These are phyloP conservation scores for Nephila pilipes DNA, from an alignment of 1,140 invertebrate species.

Conservation along the genomic window DNA sequence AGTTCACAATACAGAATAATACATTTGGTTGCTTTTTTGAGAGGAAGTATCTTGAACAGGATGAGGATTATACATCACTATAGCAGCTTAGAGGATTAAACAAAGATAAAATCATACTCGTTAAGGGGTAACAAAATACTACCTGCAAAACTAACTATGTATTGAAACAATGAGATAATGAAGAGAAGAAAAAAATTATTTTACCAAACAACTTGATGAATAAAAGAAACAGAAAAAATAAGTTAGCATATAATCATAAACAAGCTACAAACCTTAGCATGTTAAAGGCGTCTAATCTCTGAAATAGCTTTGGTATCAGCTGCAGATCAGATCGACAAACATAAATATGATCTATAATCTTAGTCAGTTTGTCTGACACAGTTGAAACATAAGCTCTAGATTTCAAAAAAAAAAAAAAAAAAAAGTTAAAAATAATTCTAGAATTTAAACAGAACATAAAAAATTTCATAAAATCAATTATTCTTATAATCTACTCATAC, in stretches of 20 bases:
- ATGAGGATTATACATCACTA: too few species aligned
- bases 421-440: neutral
- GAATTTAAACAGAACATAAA: neutral
- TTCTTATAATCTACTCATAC: too few species aligned
- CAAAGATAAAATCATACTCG: too few species aligned
- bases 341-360: constrained; percentile 96
- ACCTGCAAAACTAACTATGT: too few species aligned
- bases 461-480: constrained; percentile 52
- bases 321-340: constrained; percentile 97
- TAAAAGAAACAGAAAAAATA: neutral
- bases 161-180: too few species aligned
- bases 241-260: constrained; percentile 19
- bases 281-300: constrained; percentile 95
- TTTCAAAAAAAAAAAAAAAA: neutral
- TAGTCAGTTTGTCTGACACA: constrained; percentile 97
- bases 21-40: too few species aligned
- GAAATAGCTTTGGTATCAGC: constrained; percentile 98
- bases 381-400: constrained; percentile 94
- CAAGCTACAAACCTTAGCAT: constrained; percentile 87
- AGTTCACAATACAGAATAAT: too few species aligned
- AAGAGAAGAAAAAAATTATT: too few species aligned
- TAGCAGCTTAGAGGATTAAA: too few species aligned
- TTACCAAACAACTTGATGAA: constrained; percentile 85
- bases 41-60: too few species aligned
- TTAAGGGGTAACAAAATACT: too few species aligned